Conservation (phyloP, 2,888 invertebrate species). For the Xanthia togata region DNA sequence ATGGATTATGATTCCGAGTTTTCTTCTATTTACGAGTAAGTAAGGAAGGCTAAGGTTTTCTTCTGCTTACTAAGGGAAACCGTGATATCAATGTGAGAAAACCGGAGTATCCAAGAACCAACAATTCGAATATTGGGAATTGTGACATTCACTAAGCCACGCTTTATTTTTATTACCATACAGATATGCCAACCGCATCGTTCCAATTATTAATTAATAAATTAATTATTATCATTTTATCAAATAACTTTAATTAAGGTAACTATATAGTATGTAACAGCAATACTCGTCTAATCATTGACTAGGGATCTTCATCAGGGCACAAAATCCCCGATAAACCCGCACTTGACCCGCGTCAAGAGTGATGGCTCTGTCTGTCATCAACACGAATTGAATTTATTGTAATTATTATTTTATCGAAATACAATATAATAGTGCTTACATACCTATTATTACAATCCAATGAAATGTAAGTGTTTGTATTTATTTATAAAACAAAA, state of each 20-base stretch:
- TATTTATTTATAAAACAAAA: neutral
- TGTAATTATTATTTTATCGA: neutral
- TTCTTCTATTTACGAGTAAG: no score
- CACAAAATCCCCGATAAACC: neutral
- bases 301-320: neutral
- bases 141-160: no score
- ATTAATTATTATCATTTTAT: no score
- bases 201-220: neutral
- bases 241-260: neutral
- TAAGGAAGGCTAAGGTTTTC: no score
- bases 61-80: neutral
- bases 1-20: neutral
- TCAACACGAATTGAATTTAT: neutral
- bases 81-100: neutral
- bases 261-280: neutral
- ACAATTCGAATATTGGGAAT: no score
- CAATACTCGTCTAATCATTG: neutral
- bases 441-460: neutral
- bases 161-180: no score
- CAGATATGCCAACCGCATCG: neutral
- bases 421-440: neutral
- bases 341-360: neutral
- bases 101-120: neutral
- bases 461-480: neutral
- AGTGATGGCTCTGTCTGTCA: neutral